Percentiles rank a stretch among this genome's conserved stretches.
phyloP scores from a whole-genome alignment of 1,140 invertebrate genomes.

The Asobara japonica region DNA sequence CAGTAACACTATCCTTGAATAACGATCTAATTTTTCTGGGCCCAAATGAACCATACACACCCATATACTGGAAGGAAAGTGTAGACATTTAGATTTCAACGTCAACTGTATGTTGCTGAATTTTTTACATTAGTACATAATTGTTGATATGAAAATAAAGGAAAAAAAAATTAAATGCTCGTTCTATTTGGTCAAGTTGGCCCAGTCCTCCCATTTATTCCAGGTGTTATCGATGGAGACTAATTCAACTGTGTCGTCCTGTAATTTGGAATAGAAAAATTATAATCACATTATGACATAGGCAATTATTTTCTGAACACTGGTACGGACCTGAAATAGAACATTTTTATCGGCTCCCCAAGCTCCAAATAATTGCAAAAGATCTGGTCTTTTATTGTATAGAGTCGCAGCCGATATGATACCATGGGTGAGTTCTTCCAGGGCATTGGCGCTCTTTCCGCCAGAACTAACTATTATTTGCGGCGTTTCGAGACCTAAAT shows the following conservation, averaged over 20 bases:
- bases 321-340: constrained; percentile 66
- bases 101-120: too few relatives aligned
- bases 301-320: not conserved
- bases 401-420: constrained; percentile 58
- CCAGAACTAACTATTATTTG: constrained; percentile 66
- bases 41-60: not conserved
- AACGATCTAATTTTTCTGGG: constrained; percentile 22
- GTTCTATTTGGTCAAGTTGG: not conserved
- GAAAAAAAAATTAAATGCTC: not conserved
- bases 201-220: constrained; percentile 51
- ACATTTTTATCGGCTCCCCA: constrained; percentile 65
- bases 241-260: constrained; percentile 48
- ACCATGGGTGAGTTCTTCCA: constrained; percentile 67
- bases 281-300: too few relatives aligned
- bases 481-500: constrained; percentile 73
- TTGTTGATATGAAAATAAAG: not conserved
- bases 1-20: constrained; percentile 40
- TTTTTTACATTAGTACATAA: not conserved
- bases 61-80: too few relatives aligned
- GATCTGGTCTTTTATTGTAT: constrained; percentile 61
- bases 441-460: constrained; percentile 54
- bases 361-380: constrained; percentile 66
- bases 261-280: constrained; percentile 28
- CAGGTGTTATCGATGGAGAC: constrained; percentile 47
- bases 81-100: too few relatives aligned